Percentiles rank a stretch among this genome's conserved stretches.
Evolutionary conservation across 2,888 invertebrate genomes (phyloP).

Genomic region (Muscina levida): DNA sequence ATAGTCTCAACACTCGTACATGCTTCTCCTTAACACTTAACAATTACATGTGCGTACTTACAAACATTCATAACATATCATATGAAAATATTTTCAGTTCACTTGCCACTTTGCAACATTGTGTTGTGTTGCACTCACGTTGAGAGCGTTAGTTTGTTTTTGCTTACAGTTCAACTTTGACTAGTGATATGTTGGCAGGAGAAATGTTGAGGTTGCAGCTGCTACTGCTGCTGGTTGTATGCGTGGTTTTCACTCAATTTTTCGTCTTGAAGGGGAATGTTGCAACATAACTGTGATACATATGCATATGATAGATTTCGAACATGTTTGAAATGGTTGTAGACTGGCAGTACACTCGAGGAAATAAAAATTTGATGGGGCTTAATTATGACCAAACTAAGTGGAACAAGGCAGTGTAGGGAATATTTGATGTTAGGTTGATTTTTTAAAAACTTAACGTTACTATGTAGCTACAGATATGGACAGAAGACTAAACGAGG

Average conservation of each 20-base stretch:
- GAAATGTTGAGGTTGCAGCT: slow-evolving; percentile 24
- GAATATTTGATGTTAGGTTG: too few relatives aligned
- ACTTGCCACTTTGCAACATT: neutral
- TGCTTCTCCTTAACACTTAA: neutral
- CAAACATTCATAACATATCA: neutral
- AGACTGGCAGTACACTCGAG: slow-evolving; percentile 20
- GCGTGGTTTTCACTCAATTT: slow-evolving; percentile 30
- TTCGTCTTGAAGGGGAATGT: slow-evolving; percentile 43
- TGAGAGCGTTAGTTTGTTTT: neutral
- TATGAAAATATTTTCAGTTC: neutral
- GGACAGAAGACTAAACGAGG: too few relatives aligned
- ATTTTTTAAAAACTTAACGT: too few relatives aligned
- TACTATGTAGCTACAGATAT: too few relatives aligned
- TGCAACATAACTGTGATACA: slow-evolving; percentile 40
- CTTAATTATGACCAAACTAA: too few relatives aligned
- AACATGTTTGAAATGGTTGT: slow-evolving; percentile 16
- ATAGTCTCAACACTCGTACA: too few relatives aligned
- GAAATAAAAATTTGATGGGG: slow-evolving; percentile 20
- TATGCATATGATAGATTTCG: slow-evolving; percentile 20
- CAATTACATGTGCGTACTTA: too few relatives aligned
- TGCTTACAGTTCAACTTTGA: neutral
- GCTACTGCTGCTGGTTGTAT: too few relatives aligned
- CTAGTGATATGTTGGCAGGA: slow-evolving; percentile 48
- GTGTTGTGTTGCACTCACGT: neutral
- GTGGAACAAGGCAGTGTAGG: too few relatives aligned